Conservation (phyloP, 2,888 invertebrate genomes). For the Charanyca ferruginea region DNA sequence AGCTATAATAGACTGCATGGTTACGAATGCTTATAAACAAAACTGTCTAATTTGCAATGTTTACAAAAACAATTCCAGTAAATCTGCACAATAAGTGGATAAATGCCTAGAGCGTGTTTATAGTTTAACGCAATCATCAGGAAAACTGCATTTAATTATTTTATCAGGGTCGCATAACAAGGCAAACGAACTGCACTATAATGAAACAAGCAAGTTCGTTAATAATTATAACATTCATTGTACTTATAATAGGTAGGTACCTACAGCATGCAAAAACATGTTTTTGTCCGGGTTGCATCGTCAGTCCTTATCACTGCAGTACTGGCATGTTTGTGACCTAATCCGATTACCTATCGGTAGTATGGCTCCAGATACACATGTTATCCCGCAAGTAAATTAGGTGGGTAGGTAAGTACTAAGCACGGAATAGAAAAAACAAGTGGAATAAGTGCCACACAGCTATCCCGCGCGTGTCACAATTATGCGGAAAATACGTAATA, state of each 20-base stretch:
- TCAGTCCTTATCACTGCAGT: slow-evolving; percentile 29
- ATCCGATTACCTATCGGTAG: slow-evolving; percentile 31
- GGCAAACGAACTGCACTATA: slow-evolving; percentile 35
- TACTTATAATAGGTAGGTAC: not conserved
- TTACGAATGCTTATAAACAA: slow-evolving; percentile 11
- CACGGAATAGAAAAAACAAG: too few relatives aligned
- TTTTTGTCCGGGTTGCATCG: slow-evolving; percentile 20
- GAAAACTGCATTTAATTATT: slow-evolving; percentile 25
- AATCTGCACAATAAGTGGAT: slow-evolving; percentile 15
- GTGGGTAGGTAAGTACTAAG: not conserved
- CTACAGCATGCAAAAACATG: slow-evolving; percentile 38
- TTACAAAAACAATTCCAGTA: slow-evolving; percentile 16
- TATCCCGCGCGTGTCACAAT: too few relatives aligned
- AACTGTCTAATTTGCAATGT: slow-evolving; percentile 6
- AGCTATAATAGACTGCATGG: too few relatives aligned
- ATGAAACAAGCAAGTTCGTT: slow-evolving; percentile 16
- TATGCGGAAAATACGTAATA: too few relatives aligned
- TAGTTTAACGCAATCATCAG: slow-evolving; percentile 25
- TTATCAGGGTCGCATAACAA: slow-evolving; percentile 47
- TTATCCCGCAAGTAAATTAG: not conserved
- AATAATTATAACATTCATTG: slow-evolving; percentile 5
- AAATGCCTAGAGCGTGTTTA: slow-evolving; percentile 12
- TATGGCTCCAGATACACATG: slow-evolving; percentile 17
- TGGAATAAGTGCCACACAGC: too few relatives aligned
- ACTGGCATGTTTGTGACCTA: slow-evolving; percentile 21